Percentiles rank a stretch among this genome's conserved stretches.
These are phyloP conservation scores for Ormyrus pomaceus DNA, from an alignment of 2,888 invertebrate genomes.

Conservation along the genomic window DNA sequence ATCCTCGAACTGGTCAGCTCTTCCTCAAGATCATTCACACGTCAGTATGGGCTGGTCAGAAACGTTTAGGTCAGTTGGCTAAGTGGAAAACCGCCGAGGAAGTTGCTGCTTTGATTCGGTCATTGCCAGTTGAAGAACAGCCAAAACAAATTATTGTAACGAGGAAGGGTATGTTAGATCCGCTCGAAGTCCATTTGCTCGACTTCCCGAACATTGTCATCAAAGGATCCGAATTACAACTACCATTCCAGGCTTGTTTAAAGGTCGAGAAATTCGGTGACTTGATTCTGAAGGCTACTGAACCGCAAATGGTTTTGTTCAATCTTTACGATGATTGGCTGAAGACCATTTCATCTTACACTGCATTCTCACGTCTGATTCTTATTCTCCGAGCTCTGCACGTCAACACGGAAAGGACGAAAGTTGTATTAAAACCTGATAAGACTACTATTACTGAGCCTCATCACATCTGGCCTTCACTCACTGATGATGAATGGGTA, in stretches of 20 bases:
- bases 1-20: slow-evolving; percentile 98
- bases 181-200: slow-evolving; percentile 98
- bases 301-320: slow-evolving; percentile 99
- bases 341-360: slow-evolving; percentile 99
- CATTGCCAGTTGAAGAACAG: slow-evolving; percentile 99
- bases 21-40: slow-evolving; percentile 99
- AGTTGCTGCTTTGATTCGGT: slow-evolving; percentile 99
- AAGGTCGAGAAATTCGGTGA: slow-evolving; percentile 99
- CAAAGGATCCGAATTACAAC: slow-evolving; percentile 98
- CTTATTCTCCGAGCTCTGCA: slow-evolving; percentile 97
- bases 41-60: slow-evolving; percentile 99
- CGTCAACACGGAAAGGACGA: slow-evolving; percentile 99
- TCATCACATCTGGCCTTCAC: slow-evolving; percentile 99
- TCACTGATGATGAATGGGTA: slow-evolving; percentile 99
- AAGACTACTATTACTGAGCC: slow-evolving; percentile 99
- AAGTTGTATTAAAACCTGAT: slow-evolving; percentile 98
- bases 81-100: slow-evolving; percentile 99
- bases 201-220: slow-evolving; percentile 99
- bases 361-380: slow-evolving; percentile 95
- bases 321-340: slow-evolving; percentile 99
- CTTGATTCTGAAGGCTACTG: slow-evolving; percentile 98
- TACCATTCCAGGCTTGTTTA: slow-evolving; percentile 99
- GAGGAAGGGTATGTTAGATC: slow-evolving; percentile 99
- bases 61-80: slow-evolving; percentile 98
- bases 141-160: slow-evolving; percentile 99